These are phyloP conservation scores for Apotomis betuletana DNA, from an alignment of 2,888 invertebrate genomes.

Conservation along the genomic window DNA sequence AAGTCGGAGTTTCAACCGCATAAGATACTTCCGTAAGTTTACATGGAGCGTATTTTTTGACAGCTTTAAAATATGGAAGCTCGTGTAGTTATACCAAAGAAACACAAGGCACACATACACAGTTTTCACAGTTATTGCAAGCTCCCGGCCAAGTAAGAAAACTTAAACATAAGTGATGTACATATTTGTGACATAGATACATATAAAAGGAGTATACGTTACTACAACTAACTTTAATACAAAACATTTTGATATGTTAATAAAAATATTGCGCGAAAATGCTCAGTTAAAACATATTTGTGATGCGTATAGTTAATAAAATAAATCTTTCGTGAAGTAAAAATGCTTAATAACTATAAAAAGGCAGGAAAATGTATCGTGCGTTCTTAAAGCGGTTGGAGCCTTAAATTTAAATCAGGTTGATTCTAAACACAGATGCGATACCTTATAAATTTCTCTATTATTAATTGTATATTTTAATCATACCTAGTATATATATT, in stretches of 20 bases:
- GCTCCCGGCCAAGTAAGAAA: conserved; percentile 23
- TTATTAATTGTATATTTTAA: conserved; percentile 50
- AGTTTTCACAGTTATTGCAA: conserved; percentile 20
- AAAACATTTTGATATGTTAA: conserved; percentile 33
- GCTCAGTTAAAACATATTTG: conserved; percentile 27
- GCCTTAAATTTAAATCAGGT: conserved; percentile 56
- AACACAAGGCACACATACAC: background rate
- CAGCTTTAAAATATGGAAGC: background rate
- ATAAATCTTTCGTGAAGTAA: conserved; percentile 25
- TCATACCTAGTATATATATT: conserved; percentile 51
- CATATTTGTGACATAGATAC: conserved; percentile 34
- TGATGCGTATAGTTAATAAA: conserved; percentile 36
- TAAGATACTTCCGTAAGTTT: background rate
- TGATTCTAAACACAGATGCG: conserved; percentile 74
- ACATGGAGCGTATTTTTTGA: too few relatives aligned
- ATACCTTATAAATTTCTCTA: conserved; percentile 54
- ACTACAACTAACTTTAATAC: conserved; percentile 21
- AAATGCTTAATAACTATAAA: conserved; percentile 43
- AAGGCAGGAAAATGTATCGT: conserved; percentile 29
- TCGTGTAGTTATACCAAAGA: background rate
- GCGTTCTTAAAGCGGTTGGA: conserved; percentile 52
- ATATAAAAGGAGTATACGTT: conserved; percentile 37
- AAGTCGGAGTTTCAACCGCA: too few relatives aligned
- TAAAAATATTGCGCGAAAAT: conserved; percentile 29
- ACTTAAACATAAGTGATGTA: conserved; percentile 26